Conservation (phyloP, 2,797 vertebrate species). For the Apodemus agrarius region DNA sequence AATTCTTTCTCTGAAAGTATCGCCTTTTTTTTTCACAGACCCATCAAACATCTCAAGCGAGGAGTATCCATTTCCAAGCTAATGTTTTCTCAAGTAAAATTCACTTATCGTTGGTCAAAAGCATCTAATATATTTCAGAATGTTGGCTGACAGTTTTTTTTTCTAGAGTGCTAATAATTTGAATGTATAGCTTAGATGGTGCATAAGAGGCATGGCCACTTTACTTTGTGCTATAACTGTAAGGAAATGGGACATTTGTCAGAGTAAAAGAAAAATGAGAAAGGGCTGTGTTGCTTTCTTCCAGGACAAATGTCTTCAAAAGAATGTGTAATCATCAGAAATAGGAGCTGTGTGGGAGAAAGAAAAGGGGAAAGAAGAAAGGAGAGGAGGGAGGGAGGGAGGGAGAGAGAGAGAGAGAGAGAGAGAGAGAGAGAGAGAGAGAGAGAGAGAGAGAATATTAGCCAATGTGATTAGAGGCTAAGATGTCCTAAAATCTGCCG, state of each 20-base stretch:
- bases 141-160: not conserved
- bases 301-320: constrained; percentile 6
- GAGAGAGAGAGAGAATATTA: not conserved
- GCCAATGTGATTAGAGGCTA: not conserved
- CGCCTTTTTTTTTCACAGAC: not conserved
- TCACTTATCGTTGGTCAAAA: not conserved
- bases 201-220: not conserved
- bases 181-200: not conserved
- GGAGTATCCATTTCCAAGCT: not conserved
- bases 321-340: not conserved
- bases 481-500: not conserved
- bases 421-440: not conserved
- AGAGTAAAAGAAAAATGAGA: not conserved
- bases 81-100: constrained; percentile 38
- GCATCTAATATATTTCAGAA: constrained; percentile 23
- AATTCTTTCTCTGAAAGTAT: not conserved
- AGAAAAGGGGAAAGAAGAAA: too few relatives aligned
- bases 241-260: not conserved
- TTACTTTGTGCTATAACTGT: not conserved
- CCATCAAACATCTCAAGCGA: not conserved
- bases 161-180: not conserved
- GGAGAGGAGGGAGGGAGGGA: fast-evolving
- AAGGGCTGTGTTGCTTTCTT: not conserved
- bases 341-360: not conserved
- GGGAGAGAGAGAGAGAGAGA: fast-evolving